Evolutionary conservation across 2,113 vertebrate species (phyloP).

Genomic region (Meleagris gallopavo): DNA sequence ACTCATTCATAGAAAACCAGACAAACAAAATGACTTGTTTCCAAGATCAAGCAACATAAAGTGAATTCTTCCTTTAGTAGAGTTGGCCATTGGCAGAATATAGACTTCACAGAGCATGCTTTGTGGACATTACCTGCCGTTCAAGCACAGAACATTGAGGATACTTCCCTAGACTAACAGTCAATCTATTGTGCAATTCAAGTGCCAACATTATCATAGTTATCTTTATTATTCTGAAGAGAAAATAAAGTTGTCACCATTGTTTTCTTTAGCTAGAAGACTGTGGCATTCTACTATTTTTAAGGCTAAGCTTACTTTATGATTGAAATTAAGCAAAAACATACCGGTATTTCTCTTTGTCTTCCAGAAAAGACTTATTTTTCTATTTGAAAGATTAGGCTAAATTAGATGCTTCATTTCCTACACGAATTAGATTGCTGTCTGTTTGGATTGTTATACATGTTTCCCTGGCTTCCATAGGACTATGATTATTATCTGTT

Average conservation of each 20-base stretch:
- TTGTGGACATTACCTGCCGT: neutral
- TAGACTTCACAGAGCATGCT: neutral
- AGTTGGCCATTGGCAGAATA: accelerated
- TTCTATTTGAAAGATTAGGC: neutral
- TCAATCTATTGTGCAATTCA: neutral
- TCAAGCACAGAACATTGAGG: neutral
- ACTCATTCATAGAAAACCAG: slow-evolving; percentile 32
- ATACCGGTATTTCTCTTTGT: accelerated
- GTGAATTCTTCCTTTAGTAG: neutral
- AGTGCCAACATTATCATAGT: neutral
- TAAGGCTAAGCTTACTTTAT: neutral
- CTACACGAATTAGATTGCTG: neutral
- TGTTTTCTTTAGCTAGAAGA: neutral
- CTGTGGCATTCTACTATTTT: accelerated
- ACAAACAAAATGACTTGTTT: neutral
- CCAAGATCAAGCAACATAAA: neutral
- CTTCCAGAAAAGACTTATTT: neutral
- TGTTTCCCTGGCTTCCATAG: neutral
- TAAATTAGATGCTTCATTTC: neutral
- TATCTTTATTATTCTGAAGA: neutral
- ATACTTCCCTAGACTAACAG: neutral
- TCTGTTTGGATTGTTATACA: neutral
- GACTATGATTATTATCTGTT: neutral
- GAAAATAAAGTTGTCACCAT: neutral
- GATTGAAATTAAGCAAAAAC: neutral